phyloP scores from a whole-genome alignment of 2,797 vertebrate species.

The Sandelia bainsii region DNA sequence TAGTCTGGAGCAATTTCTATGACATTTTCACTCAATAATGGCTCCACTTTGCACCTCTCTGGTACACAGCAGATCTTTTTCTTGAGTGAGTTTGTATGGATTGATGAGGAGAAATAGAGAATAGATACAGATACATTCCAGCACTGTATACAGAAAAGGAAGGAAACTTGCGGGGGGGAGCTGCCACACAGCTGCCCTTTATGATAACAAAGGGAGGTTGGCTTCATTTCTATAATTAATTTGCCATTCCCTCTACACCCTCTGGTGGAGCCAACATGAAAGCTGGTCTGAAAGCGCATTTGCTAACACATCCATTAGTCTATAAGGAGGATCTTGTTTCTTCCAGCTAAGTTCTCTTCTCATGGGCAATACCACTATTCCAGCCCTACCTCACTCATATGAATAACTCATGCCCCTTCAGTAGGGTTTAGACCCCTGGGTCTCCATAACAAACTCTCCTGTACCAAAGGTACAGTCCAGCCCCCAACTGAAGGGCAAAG shows the following conservation, averaged over 20 bases:
- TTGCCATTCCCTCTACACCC: slow-evolving; percentile 82
- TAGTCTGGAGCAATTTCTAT: slow-evolving; percentile 51
- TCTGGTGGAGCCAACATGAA: slow-evolving; percentile 85
- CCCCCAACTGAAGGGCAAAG: slow-evolving; percentile 71
- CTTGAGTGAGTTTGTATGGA: slow-evolving; percentile 69
- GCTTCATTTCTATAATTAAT: slow-evolving; percentile 85
- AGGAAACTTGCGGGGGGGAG: slow-evolving; percentile 44
- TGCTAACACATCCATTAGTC: slow-evolving; percentile 82
- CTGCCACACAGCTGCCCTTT: slow-evolving; percentile 79
- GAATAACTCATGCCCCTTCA: slow-evolving; percentile 74
- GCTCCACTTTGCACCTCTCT: slow-evolving; percentile 63
- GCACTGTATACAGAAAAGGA: slow-evolving; percentile 35
- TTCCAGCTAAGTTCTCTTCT: slow-evolving; percentile 77
- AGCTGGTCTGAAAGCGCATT: slow-evolving; percentile 80
- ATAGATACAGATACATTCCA: slow-evolving; percentile 60
- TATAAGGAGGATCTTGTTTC: slow-evolving; percentile 83
- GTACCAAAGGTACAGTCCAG: slow-evolving; percentile 61
- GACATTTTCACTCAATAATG: slow-evolving; percentile 70
- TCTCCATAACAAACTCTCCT: slow-evolving; percentile 63
- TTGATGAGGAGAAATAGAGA: slow-evolving; percentile 57
- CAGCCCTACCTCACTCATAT: slow-evolving; percentile 57
- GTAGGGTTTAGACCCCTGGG: slow-evolving; percentile 68
- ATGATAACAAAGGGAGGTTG: slow-evolving; percentile 79
- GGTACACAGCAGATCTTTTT: slow-evolving; percentile 59
- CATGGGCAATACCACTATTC: slow-evolving; percentile 71